Evolutionary conservation across 2,113 vertebrate genomes (phyloP).

Genomic region (Steatornis caripensis): DNA sequence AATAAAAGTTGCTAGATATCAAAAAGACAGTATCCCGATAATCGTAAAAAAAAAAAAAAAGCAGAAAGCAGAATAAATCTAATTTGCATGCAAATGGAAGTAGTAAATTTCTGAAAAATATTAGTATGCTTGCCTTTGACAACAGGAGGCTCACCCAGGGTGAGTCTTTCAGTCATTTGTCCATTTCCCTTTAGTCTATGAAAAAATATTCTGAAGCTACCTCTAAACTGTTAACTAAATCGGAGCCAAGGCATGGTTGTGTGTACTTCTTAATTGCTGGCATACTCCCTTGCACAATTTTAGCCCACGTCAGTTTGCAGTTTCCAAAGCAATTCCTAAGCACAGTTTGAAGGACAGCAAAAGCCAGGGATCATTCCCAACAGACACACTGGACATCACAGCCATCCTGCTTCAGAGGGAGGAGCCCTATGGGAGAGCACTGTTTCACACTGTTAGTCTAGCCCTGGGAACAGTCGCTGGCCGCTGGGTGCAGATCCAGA

Average conservation of each 20-base stretch:
- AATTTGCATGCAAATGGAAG: not conserved
- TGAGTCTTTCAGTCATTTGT: not conserved
- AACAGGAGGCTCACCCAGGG: not conserved
- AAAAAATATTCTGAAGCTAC: not conserved
- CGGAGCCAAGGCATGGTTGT: not conserved
- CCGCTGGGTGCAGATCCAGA: not conserved
- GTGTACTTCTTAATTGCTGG: not conserved
- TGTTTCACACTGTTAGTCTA: not conserved
- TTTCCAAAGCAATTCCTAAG: not conserved
- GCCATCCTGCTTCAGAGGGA: not conserved
- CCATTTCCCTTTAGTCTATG: not conserved
- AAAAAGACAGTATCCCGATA: not conserved
- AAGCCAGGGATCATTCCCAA: not conserved
- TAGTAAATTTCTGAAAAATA: not conserved
- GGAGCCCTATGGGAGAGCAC: not conserved
- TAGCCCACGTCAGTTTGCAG: not conserved
- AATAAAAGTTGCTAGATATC: not conserved
- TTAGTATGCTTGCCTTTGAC: not conserved
- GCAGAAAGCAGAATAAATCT: not conserved
- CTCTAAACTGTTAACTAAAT: not conserved
- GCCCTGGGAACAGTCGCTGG: not conserved
- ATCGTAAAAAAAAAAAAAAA: not conserved
- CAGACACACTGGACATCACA: fast-evolving
- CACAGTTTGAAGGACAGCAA: not conserved
- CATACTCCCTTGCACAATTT: not conserved